Percentiles rank a stretch among this genome's conserved stretches.
Evolutionary conservation across 2,797 vertebrate genomes (phyloP).

Genomic region (Pogoniulus pusillus): DNA sequence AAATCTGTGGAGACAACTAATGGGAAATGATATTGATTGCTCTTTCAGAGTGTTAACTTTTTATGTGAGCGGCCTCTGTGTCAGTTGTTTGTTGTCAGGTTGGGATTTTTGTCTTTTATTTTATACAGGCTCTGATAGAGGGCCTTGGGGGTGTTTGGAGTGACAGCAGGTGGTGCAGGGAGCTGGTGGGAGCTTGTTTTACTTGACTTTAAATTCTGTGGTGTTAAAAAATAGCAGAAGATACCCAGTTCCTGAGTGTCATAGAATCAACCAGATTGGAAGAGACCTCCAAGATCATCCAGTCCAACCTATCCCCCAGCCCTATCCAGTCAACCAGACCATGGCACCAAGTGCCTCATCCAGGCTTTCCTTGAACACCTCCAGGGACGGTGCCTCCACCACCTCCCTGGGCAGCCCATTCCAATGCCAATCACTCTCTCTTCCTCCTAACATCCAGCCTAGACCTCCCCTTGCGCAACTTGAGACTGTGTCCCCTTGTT

Average conservation of each 20-base stretch:
- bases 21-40: conserved; percentile 15
- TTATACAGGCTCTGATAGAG: background rate
- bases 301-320: too few relatives aligned
- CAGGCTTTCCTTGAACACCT: too few relatives aligned
- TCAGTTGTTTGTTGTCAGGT: background rate
- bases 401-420: too few relatives aligned
- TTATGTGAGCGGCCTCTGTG: background rate
- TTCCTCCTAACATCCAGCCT: too few relatives aligned
- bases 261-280: too few relatives aligned
- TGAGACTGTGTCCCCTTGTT: too few relatives aligned
- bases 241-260: background rate
- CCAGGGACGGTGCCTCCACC: too few relatives aligned
- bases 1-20: conserved; percentile 12
- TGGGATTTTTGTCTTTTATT: background rate
- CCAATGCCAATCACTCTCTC: too few relatives aligned
- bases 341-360: too few relatives aligned
- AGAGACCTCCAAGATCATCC: too few relatives aligned
- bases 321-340: too few relatives aligned
- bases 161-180: background rate
- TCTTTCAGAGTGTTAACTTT: background rate
- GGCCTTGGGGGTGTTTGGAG: background rate
- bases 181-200: background rate
- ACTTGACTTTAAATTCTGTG: background rate
- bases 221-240: background rate
- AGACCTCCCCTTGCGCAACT: too few relatives aligned